Conservation (phyloP, 2,888 invertebrate genomes). For the Rhagophthalmus giganteus region DNA sequence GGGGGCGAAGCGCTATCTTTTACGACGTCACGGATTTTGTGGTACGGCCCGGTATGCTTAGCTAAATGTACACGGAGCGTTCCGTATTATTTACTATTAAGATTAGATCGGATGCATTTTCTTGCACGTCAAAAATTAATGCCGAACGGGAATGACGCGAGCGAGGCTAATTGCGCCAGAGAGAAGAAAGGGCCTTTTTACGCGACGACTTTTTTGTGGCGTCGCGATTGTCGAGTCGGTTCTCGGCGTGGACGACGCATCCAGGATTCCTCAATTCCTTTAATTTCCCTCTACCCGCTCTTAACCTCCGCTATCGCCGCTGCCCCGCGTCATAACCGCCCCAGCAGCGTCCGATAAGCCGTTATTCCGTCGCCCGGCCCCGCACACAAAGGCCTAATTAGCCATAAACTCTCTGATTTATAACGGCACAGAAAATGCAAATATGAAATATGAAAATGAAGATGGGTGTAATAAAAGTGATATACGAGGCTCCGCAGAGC, state of each 20-base stretch:
- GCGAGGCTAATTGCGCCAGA: too few relatives aligned
- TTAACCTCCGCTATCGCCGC: conserved; percentile 33
- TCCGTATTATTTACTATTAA: too few relatives aligned
- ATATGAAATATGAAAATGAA: conserved; percentile 65
- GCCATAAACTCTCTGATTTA: conserved; percentile 68
- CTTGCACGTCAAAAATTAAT: too few relatives aligned
- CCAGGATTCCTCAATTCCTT: conserved; percentile 29
- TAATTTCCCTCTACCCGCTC: conserved; percentile 29
- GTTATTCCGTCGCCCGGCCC: conserved; percentile 53
- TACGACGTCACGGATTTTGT: too few relatives aligned
- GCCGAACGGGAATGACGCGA: too few relatives aligned
- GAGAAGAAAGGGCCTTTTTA: too few relatives aligned
- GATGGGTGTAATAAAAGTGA: conserved; percentile 76
- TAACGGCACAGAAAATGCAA: conserved; percentile 64
- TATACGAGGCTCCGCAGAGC: conserved; percentile 77
- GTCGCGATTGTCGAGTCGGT: conserved; percentile 17
- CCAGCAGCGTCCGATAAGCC: conserved; percentile 56
- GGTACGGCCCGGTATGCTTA: too few relatives aligned
- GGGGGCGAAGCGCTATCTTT: too few relatives aligned
- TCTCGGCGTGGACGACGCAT: conserved; percentile 18
- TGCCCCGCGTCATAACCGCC: conserved; percentile 36
- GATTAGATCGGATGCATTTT: too few relatives aligned
- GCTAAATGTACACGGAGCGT: too few relatives aligned
- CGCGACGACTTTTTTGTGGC: too few relatives aligned
- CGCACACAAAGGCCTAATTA: conserved; percentile 62